Evolutionary conservation across 1,140 invertebrate species (phyloP).

Genomic region (Sweltsa coloradensis): DNA sequence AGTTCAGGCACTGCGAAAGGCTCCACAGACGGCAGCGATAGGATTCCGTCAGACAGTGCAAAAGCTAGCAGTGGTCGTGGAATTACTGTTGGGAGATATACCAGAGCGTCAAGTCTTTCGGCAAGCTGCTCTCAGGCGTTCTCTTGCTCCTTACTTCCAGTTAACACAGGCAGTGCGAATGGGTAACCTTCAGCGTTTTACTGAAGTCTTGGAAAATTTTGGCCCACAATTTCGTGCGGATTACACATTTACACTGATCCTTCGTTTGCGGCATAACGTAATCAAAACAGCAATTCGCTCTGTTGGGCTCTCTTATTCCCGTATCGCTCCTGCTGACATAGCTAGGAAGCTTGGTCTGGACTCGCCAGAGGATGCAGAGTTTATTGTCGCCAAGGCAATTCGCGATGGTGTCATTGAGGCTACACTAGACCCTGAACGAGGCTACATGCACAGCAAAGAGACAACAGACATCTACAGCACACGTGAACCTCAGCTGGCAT

Average conservation of each 20-base stretch:
- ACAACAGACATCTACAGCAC: constrained; percentile 96
- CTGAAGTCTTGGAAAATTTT: constrained; percentile 84
- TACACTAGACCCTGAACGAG: constrained; percentile 85
- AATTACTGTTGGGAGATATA: constrained; percentile 92
- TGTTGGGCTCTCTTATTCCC: constrained; percentile 92
- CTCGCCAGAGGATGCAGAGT: constrained; percentile 95
- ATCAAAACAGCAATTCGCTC: constrained; percentile 97
- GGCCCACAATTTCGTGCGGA: constrained; percentile 77
- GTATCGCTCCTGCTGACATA: constrained; percentile 91
- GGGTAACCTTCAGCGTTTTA: constrained; percentile 89
- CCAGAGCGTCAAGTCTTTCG: constrained; percentile 65
- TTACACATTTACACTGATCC: constrained; percentile 89
- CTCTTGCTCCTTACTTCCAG: constrained; percentile 91
- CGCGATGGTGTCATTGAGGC: constrained; percentile 98
- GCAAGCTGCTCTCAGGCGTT: constrained; percentile 70
- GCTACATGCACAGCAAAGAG: constrained; percentile 95
- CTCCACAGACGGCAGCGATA: constrained; percentile 90
- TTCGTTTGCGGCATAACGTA: constrained; percentile 93
- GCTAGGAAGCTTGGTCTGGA: constrained; percentile 87
- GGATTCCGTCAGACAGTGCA: constrained; percentile 99
- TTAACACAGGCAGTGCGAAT: constrained; percentile 93
- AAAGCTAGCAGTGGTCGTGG: constrained; percentile 91
- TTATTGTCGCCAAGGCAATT: constrained; percentile 99
- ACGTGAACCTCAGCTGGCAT: constrained; percentile 88
- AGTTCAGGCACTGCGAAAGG: constrained; percentile 87